A percentile compares a stretch with the other conserved stretches of the same genome.
Evolutionary conservation across 2,888 invertebrate species (phyloP).

Genomic region (Gryllus longicercus): DNA sequence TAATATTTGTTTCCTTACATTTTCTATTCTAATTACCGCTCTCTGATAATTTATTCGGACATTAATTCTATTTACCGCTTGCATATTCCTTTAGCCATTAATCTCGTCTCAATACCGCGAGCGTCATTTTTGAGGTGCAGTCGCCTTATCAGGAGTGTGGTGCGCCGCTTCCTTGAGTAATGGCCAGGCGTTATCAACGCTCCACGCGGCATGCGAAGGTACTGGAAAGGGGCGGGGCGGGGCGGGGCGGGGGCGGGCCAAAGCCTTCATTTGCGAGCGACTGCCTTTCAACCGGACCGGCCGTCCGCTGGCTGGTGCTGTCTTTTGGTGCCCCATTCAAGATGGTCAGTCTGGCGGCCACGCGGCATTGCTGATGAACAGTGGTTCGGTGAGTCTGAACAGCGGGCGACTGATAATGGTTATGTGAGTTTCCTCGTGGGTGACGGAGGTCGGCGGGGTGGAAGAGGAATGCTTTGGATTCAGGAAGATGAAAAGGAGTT

Average conservation of each 20-base stretch:
- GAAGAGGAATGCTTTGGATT: no score
- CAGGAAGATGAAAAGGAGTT: no score
- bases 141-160: not conserved
- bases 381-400: no score
- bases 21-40: not conserved
- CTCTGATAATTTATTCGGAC: constrained; percentile 1
- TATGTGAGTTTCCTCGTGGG: no score
- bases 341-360: no score
- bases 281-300: not conserved
- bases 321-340: no score
- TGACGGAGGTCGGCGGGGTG: no score
- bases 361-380: no score
- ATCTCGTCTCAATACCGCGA: not conserved
- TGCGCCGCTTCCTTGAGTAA: not conserved
- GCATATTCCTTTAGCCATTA: not conserved
- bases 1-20: not conserved
- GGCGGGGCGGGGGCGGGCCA: not conserved
- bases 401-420: no score
- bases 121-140: not conserved
- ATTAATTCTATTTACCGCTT: not conserved
- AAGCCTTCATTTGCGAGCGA: not conserved
- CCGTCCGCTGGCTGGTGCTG: not conserved
- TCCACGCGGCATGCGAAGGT: constrained; percentile 1
- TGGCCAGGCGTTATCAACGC: not conserved
- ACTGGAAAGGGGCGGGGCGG: not conserved